These are phyloP conservation scores for Coelopa frigida DNA, from an alignment of 1,140 invertebrate species.

Conservation along the genomic window DNA sequence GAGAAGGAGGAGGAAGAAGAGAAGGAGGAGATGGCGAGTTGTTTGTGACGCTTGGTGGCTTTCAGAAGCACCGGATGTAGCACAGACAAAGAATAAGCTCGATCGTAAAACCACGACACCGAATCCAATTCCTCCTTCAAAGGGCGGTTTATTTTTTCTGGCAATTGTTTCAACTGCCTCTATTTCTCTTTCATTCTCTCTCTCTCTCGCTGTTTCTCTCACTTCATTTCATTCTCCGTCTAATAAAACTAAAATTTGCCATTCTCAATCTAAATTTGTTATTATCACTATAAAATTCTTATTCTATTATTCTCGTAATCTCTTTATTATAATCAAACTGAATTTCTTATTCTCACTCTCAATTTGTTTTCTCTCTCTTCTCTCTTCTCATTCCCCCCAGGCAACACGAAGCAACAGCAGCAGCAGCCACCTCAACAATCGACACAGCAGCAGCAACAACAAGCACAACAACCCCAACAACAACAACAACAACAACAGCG, in stretches of 20 bases:
- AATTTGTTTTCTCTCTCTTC: background rate
- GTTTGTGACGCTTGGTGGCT: too few relatives aligned
- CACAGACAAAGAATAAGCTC: too few relatives aligned
- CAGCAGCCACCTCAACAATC: conserved; percentile 5
- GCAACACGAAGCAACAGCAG: conserved; percentile 5
- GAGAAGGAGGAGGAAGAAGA: too few relatives aligned
- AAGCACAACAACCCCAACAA: conserved; percentile 9
- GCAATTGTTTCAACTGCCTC: background rate
- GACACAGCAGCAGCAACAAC: conserved; percentile 10
- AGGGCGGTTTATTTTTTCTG: background rate
- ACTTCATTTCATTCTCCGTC: background rate
- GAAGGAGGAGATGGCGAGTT: too few relatives aligned
- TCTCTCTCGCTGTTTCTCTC: background rate
- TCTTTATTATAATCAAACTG: too few relatives aligned
- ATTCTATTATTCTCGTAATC: too few relatives aligned
- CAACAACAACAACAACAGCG: conserved; percentile 41
- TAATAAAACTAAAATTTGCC: too few relatives aligned
- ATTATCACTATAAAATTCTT: too few relatives aligned
- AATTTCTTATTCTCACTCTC: background rate
- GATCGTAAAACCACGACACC: too few relatives aligned
- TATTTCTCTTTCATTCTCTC: background rate
- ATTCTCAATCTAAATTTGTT: too few relatives aligned
- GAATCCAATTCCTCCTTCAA: too few relatives aligned
- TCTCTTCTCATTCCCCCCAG: background rate
- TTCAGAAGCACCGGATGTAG: too few relatives aligned